A percentile compares a stretch with the other conserved stretches of the same genome.
Evolutionary conservation across 2,113 vertebrate genomes (phyloP).

Genomic region (Hippolais icterina): DNA sequence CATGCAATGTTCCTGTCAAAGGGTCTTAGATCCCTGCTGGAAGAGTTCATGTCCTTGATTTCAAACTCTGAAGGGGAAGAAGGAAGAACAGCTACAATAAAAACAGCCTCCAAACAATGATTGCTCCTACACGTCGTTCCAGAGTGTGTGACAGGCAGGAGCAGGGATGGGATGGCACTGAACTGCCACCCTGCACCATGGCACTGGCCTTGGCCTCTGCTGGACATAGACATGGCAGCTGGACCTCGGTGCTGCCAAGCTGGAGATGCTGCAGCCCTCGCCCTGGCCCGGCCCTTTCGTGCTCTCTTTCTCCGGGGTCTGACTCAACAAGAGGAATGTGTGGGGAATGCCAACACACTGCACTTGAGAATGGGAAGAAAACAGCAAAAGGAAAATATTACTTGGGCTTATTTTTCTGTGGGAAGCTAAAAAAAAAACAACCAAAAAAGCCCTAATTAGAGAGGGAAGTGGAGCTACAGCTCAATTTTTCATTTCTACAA

Average conservation of each 20-base stretch:
- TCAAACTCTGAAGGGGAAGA: not conserved
- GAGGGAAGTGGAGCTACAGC: not conserved
- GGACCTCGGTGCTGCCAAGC: not conserved
- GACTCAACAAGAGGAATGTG: slow-evolving; percentile 32
- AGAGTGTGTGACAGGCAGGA: not conserved
- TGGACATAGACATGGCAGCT: fast-evolving
- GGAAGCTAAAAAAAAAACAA: not conserved
- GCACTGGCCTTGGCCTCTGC: not conserved
- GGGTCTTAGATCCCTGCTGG: not conserved
- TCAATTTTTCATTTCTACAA: not conserved
- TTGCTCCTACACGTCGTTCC: fast-evolving
- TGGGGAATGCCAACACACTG: not conserved
- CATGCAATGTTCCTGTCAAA: not conserved
- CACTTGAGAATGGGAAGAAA: not conserved
- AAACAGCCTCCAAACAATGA: not conserved
- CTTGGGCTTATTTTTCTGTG: not conserved
- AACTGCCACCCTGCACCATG: fast-evolving
- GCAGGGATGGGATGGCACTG: not conserved
- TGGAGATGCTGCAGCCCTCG: fast-evolving
- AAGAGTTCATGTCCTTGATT: slow-evolving; percentile 3
- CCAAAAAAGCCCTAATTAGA: not conserved
- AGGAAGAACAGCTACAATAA: not conserved
- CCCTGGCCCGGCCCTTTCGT: not conserved
- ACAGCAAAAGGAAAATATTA: slow-evolving; percentile 1
- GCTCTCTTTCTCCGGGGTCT: not conserved